Evolutionary conservation across 1,140 invertebrate genomes (phyloP), one percentile per base, ranked within the genome.

Genomic region (Capitella teleta): DNA sequence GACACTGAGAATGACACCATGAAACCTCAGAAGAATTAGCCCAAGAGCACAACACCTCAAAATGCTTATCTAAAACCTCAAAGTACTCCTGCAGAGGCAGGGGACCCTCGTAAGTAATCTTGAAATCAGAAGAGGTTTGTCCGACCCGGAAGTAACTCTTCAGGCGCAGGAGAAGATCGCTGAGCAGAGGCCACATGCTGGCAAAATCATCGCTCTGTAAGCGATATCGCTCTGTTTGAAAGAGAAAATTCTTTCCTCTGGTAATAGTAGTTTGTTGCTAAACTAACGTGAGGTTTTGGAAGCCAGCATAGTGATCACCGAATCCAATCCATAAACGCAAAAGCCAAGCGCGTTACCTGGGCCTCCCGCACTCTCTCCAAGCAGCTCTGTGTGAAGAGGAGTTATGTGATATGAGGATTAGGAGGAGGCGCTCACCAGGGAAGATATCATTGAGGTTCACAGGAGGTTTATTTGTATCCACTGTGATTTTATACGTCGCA

Each of bases 391-490:
- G n/a, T n/a, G n/a, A n/a, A n/a, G n/a, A n/a, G n/a, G n/a, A n/a
- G n/a, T n/a, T n/a, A n/a, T n/a, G n/a, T n/a, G n/a, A n/a, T n/a
- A n/a, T n/a, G n/a, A n/a, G n/a, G n/a, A n/a, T n/a, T n/a, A n/a
- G n/a, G n/a, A n/a, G n/a, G n/a, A 30, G 19, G 24, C 19, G 30
- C 49, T 40, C 60, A 85, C 83, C 83, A 62, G 82, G 78, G 67
- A 86, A 86, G 32, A 87, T 61, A 51, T 81, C 79, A 49, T 75
- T 71, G 21, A 85, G 73, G 58, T 74, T 77, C 19, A 80, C 71
- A 18, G 79, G 70, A 19, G 77, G 73, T 57, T 82, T 79, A 63
- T 79, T 79, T 10, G 79, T 76, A 56, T 79, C 79, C 28, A 87
- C 64, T 0, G 81, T 85, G 14, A 84, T 65, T 64, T 83, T 82